Conservation (phyloP, 2,888 invertebrate genomes). For the Nemoura dubitans region DNA sequence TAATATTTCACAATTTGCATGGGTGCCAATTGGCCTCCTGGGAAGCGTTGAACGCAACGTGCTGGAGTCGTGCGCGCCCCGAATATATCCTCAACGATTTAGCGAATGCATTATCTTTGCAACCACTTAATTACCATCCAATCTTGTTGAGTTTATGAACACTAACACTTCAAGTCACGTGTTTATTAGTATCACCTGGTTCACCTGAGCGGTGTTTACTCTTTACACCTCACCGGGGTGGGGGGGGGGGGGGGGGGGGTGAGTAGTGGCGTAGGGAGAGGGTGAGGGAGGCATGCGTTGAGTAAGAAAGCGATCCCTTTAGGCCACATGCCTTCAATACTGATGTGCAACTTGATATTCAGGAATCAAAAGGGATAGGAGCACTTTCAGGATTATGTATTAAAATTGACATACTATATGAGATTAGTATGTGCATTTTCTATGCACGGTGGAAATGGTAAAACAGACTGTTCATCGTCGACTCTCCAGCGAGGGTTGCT, state of each 20-base stretch:
- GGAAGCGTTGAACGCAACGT: background rate
- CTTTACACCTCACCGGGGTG: background rate
- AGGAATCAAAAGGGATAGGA: background rate
- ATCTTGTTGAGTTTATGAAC: conserved; percentile 34
- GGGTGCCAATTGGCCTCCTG: background rate
- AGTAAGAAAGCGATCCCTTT: conserved; percentile 7
- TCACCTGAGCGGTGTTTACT: conserved; percentile 7
- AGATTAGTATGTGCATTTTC: conserved; percentile 12
- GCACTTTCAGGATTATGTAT: conserved; percentile 7
- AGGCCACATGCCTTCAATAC: conserved; percentile 7
- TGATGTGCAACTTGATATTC: conserved; percentile 7
- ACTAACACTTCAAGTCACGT: conserved; percentile 31
- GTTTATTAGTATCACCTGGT: conserved; percentile 12
- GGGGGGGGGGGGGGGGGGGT: background rate
- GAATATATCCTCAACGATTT: background rate
- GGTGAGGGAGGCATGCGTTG: background rate
- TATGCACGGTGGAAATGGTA: background rate
- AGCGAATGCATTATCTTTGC: background rate
- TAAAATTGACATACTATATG: conserved; percentile 7
- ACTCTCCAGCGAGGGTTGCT: background rate
- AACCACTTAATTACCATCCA: conserved; percentile 35
- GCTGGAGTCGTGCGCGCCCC: background rate
- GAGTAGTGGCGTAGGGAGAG: background rate
- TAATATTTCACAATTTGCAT: background rate
- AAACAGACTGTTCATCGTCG: background rate